Percentiles rank a stretch among this genome's conserved stretches.
Evolutionary conservation across 2,888 invertebrate species (phyloP).

Genomic region (Tetranychus piercei): DNA sequence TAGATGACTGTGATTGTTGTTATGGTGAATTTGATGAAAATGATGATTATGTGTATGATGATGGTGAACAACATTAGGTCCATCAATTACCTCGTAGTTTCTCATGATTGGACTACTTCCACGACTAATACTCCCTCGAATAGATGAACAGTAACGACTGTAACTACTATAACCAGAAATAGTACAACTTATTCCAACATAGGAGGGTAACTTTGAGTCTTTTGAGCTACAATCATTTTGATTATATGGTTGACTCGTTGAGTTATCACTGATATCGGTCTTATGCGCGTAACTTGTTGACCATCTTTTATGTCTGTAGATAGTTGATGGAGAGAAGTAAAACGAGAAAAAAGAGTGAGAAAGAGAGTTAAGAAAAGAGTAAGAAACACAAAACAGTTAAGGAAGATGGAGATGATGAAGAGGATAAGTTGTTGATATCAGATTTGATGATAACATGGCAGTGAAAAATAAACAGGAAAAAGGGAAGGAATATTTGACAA

Average conservation of each 20-base stretch:
- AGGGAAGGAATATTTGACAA: not conserved
- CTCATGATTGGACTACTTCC: not conserved
- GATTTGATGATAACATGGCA: not conserved
- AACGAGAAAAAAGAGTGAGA: not conserved
- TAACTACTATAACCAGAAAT: constrained; percentile 72
- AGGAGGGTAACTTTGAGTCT: constrained; percentile 44
- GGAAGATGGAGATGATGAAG: not conserved
- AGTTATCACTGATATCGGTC: not conserved
- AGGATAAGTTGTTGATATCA: not conserved
- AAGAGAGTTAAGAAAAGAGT: not conserved
- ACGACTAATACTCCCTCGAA: not conserved
- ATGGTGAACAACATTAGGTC: not conserved
- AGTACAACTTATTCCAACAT: constrained; percentile 68
- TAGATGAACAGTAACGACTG: constrained; percentile 36
- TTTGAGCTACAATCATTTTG: not conserved
- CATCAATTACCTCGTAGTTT: constrained; percentile 5
- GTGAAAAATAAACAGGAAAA: not conserved
- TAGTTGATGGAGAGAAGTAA: not conserved
- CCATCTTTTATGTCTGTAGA: constrained; percentile 2
- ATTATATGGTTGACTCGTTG: not conserved
- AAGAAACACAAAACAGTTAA: not conserved
- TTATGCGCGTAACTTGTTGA: not conserved
- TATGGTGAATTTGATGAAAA: not conserved
- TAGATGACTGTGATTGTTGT: not conserved
- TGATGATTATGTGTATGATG: not conserved